A percentile compares a stretch with the other conserved stretches of the same genome.
These are phyloP conservation scores for Sarcophaga variegata DNA, from an alignment of 2,888 invertebrate genomes.

Conservation along the genomic window DNA sequence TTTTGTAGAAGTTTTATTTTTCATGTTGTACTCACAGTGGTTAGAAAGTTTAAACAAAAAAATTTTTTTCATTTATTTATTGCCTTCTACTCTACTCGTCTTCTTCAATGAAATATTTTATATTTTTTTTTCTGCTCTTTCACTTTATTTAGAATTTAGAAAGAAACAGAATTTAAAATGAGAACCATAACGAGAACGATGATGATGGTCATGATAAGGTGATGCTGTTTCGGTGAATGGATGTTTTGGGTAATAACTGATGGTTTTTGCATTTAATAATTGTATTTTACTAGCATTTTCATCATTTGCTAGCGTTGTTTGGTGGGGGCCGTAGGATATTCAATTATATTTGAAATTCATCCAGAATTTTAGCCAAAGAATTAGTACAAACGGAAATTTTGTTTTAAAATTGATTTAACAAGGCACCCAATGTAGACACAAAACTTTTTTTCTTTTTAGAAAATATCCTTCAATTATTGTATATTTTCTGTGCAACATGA, in stretches of 20 bases:
- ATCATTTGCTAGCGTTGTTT: constrained; percentile 16
- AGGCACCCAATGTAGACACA: neutral
- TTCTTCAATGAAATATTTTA: constrained; percentile 58
- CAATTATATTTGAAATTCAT: constrained; percentile 43
- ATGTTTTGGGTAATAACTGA: constrained; percentile 32
- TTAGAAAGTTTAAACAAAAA: constrained; percentile 52
- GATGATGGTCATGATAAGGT: constrained; percentile 46
- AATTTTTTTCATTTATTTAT: constrained; percentile 21
- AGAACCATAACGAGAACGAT: constrained; percentile 26
- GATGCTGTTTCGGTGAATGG: neutral
- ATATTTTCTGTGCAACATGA: no score
- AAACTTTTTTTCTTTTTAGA: no score
- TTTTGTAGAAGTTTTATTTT: constrained; percentile 19
- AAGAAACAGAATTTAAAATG: constrained; percentile 68
- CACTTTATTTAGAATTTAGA: constrained; percentile 56
- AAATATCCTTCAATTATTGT: no score
- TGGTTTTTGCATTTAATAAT: constrained; percentile 56
- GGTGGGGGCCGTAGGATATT: constrained; percentile 41
- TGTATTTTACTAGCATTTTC: constrained; percentile 5
- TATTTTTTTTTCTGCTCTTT: constrained; percentile 28
- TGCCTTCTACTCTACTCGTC: constrained; percentile 37
- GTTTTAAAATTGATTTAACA: constrained; percentile 46
- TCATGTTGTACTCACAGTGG: constrained; percentile 23
- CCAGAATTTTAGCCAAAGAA: constrained; percentile 22
- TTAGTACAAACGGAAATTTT: constrained; percentile 35